phyloP scores from a whole-genome alignment of 1,140 invertebrate species.

The Pseudomyrmex sp. region DNA sequence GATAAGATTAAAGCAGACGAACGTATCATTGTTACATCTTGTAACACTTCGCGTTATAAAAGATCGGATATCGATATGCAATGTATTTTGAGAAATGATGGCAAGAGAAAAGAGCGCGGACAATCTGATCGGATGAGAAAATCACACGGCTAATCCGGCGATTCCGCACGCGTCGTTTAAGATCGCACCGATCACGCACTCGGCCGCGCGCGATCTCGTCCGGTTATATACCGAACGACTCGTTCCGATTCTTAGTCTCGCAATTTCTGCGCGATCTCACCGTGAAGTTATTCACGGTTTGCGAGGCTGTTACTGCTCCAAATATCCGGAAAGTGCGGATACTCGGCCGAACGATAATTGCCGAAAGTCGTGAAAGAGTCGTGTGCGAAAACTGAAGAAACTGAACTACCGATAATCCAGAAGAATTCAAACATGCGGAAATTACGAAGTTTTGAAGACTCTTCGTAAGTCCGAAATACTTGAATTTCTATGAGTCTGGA shows the following conservation, averaged over 20 bases:
- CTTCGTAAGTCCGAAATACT: not conserved
- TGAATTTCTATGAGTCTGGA: not conserved
- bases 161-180: conserved; percentile 37
- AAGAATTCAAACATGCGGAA: not conserved
- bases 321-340: conserved; percentile 1
- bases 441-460: not conserved
- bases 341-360: conserved; percentile 26
- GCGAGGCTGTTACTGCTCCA: not conserved
- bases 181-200: conserved; percentile 23
- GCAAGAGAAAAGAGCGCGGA: not conserved
- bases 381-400: conserved; percentile 9
- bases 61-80: not conserved
- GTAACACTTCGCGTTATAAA: not conserved
- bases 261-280: conserved; percentile 23
- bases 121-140: not conserved
- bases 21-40: not conserved
- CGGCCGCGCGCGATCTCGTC: not conserved
- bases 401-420: not conserved
- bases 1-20: conserved; percentile 27
- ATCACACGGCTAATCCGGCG: conserved; percentile 26
- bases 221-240: conserved; percentile 4
- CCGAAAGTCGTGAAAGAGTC: not conserved
- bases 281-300: conserved; percentile 1
- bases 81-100: not conserved
- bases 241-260: conserved; percentile 3